These are phyloP conservation scores for Protaetia brevitarsis DNA, from an alignment of 1,140 invertebrate genomes.

Conservation along the genomic window DNA sequence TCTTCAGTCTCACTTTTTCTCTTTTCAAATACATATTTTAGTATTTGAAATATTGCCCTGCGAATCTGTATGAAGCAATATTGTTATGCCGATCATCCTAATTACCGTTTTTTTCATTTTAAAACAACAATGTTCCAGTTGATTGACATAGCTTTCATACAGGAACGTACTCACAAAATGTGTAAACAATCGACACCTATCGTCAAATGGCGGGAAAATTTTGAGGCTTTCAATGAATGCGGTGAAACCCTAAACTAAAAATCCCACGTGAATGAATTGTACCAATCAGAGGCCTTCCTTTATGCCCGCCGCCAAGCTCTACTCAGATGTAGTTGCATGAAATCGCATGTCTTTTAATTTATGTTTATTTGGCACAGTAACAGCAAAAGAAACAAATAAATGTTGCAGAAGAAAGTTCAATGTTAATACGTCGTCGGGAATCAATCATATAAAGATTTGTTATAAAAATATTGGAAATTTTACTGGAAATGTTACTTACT, in stretches of 20 bases:
- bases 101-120: too few species aligned
- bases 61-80: too few species aligned
- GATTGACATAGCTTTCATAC: background rate
- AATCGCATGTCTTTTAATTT: conserved; percentile 49
- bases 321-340: conserved; percentile 53
- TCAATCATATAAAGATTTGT: conserved; percentile 34
- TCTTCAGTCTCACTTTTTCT: too few species aligned
- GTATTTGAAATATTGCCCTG: too few species aligned
- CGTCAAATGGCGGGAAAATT: conserved; percentile 33
- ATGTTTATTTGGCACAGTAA: conserved; percentile 32
- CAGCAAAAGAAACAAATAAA: conserved; percentile 26
- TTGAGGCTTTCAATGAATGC: conserved; percentile 24
- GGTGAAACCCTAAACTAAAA: conserved; percentile 33
- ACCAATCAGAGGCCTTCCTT: conserved; percentile 58
- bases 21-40: too few species aligned
- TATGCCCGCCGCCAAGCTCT: conserved; percentile 61
- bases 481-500: conserved; percentile 49
- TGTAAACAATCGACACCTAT: conserved; percentile 28
- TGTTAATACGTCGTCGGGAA: conserved; percentile 27
- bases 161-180: conserved; percentile 3
- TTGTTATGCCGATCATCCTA: too few species aligned
- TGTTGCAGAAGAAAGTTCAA: conserved; percentile 31
- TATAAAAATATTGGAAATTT: conserved; percentile 26
- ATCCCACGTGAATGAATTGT: conserved; percentile 50
- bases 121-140: too few species aligned